Base-by-base conservation (phyloP, 2,888 invertebrate species). In the Adelphocoris suturalis region DNA sequence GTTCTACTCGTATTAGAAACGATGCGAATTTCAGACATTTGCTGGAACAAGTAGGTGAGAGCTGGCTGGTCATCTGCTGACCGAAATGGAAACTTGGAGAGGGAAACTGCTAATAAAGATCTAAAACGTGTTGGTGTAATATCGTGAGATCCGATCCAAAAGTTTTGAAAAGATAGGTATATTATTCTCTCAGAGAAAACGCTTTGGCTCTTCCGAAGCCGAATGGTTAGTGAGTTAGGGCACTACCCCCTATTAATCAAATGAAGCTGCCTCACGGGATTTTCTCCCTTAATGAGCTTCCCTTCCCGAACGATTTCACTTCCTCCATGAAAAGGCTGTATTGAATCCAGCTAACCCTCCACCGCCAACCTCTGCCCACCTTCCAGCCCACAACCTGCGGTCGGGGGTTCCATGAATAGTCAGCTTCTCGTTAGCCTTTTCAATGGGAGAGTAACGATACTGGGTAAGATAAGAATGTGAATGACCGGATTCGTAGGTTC, bases 201-300 rank as follows among this genome's bases (percentile, higher is more conserved):
- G 37, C 37, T 37, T 37, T 37, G 2, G 37, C 37, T 37, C 37
- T 37, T 37, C 37, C 37, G 37, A 37, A 37, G 37, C 37, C 37
- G 37, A 37, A 37, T 37, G 37, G 37, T 37, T 37, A 37, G 37
- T 4, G 37, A 7, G 37, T 7, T 37, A 7, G 7, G 37, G 3
- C 37, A 37, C 48, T 11, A 13, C 12, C 82, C 82, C 82, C 82
- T 82, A 82, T 82, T 82, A 82, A 82, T 82, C 82, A 82, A 82
- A 82, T 82, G 19, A 82, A 78, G 78, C 78, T 78, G 78, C 78
- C 78, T 46, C 46, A n/a, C 52, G 16, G 82, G 82, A 82, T 47
- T 46, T 82, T 82, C 78, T 19, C 82, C 55, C 82, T 52, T 82
- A 82, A 82, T 82, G 82, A 82, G 82, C 82, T 82, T 82, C 47